phyloP scores from a whole-genome alignment of 1,140 invertebrate species.

The Ectropis grisescens region DNA sequence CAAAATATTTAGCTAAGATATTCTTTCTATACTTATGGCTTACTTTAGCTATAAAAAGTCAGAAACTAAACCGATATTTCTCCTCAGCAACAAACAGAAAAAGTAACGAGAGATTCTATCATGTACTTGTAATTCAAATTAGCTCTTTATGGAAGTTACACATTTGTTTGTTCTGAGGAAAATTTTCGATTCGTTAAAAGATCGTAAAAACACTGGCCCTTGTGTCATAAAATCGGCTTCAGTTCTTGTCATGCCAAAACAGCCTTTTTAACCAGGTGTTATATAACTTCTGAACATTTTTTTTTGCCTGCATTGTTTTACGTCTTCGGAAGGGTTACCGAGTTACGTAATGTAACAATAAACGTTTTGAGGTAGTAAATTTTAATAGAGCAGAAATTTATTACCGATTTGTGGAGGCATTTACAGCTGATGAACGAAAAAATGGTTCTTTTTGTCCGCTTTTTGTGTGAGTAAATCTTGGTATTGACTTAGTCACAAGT shows the following conservation, averaged over 20 bases:
- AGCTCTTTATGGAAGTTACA: constrained; percentile 25
- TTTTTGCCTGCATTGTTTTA: constrained; percentile 57
- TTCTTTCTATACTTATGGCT: no score
- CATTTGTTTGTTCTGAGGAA: constrained; percentile 28
- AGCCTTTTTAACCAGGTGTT: constrained; percentile 28
- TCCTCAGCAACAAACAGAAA: no score
- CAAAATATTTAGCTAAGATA: no score
- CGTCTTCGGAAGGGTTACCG: constrained; percentile 45
- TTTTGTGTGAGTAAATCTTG: constrained; percentile 27
- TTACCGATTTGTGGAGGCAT: constrained; percentile 49
- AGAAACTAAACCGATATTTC: no score
- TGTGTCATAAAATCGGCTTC: constrained; percentile 44
- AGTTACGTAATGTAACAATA: constrained; percentile 55
- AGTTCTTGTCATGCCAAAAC: constrained; percentile 28
- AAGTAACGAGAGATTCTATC: constrained; percentile 12
- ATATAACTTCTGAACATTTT: constrained; percentile 27
- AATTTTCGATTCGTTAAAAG: constrained; percentile 59
- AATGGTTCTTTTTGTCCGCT: constrained; percentile 28
- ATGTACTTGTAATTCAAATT: constrained; percentile 22
- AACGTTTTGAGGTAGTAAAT: constrained; percentile 55
- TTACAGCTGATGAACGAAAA: constrained; percentile 59
- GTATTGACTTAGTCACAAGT: constrained; percentile 2
- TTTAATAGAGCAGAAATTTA: constrained; percentile 61
- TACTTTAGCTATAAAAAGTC: no score
- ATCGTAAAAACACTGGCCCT: constrained; percentile 54